phyloP scores from a whole-genome alignment of 2,888 invertebrate genomes.

The Dendrolimus houi region DNA sequence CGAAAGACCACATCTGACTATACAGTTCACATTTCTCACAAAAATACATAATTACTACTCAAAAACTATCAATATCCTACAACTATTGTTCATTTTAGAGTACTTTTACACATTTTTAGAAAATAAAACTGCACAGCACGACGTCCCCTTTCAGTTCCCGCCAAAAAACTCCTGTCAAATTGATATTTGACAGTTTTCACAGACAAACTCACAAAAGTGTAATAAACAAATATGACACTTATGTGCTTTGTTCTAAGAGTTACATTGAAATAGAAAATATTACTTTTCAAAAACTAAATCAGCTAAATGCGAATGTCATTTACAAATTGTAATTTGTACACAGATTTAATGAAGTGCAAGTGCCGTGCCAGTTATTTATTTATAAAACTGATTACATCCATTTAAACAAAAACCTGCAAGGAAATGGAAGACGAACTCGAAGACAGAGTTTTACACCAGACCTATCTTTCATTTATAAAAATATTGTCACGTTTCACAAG shows the following conservation, averaged over 20 bases:
- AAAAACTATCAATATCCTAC: too few relatives aligned
- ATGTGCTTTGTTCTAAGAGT: background rate
- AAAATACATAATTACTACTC: too few relatives aligned
- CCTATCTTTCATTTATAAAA: constrained; percentile 91
- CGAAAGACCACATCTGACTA: too few relatives aligned
- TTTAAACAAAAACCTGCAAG: constrained; percentile 16
- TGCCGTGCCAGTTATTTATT: constrained; percentile 1
- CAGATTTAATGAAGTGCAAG: constrained; percentile 7
- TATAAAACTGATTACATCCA: background rate
- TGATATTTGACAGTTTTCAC: too few relatives aligned
- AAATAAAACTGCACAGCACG: too few relatives aligned
- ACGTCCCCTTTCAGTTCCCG: too few relatives aligned
- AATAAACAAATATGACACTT: background rate
- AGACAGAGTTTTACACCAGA: constrained; percentile 91
- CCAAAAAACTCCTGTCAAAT: too few relatives aligned
- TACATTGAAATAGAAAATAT: background rate
- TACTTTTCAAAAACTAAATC: background rate
- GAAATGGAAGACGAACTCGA: constrained; percentile 95
- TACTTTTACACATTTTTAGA: too few relatives aligned
- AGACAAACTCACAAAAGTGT: background rate
- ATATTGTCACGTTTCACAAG: constrained; percentile 88
- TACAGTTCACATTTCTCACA: too few relatives aligned
- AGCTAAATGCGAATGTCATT: constrained; percentile 2
- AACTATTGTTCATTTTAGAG: too few relatives aligned
- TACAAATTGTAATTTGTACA: constrained; percentile 12